Conservation (phyloP, 2,113 vertebrate species). For the Pelvicachromis taeniatus region DNA sequence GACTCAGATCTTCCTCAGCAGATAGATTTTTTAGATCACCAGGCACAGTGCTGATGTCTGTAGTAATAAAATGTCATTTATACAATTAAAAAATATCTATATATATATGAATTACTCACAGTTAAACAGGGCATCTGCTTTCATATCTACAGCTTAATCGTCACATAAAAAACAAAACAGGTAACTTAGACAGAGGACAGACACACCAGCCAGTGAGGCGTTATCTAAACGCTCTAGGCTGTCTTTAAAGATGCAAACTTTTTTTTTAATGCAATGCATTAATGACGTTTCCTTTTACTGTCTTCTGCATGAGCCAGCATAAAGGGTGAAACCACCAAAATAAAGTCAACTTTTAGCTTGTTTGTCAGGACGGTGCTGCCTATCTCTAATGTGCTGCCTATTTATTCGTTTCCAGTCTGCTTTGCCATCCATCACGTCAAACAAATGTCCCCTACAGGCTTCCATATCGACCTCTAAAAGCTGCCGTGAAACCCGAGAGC, state of each 20-base stretch:
- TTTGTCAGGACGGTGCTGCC: neutral
- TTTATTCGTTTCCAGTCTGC: conserved; percentile 52
- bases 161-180: neutral
- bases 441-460: conserved; percentile 50
- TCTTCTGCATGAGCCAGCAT: neutral
- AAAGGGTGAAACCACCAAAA: neutral
- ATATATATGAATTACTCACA: neutral
- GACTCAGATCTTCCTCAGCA: neutral
- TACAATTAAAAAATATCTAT: rapidly evolving
- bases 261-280: neutral
- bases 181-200: neutral
- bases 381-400: conserved; percentile 22
- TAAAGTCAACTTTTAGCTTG: neutral
- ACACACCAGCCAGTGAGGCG: neutral
- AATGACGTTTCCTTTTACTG: neutral
- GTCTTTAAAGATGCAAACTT: neutral
- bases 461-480: conserved; percentile 61
- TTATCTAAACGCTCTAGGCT: neutral
- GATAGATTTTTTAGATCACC: neutral
- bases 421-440: conserved; percentile 34
- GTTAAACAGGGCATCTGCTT: rapidly evolving
- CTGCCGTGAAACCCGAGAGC: conserved; percentile 57
- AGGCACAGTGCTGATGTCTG: neutral
- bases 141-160: neutral
- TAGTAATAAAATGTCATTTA: neutral